Base-by-base conservation (phyloP, 1,140 invertebrate genomes). In the Drosophila tani region DNA sequence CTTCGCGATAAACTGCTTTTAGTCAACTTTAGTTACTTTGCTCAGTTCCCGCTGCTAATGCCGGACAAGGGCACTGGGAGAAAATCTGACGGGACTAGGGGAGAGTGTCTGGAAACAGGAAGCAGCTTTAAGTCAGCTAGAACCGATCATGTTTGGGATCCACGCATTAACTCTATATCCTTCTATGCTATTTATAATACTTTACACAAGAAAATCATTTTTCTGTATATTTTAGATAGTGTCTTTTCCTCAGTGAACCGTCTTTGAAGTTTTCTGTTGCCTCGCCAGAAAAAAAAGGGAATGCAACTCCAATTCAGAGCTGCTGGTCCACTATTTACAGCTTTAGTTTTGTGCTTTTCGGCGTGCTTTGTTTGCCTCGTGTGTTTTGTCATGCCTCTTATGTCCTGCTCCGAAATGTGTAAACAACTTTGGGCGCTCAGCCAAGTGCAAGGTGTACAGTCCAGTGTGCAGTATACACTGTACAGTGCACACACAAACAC, bases 11-110 rank as follows among this genome's bases (percentile, higher is more conserved):
- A 90, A 81, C 85, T 90, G 85, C 85, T 90, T 85, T 88, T 88
- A 90, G 85, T 79, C 85, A 90, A 85, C 85, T 88, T 88, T 88
- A 88, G 78, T 88, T 88, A 90, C 85, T 90, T 88, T 87, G 83
- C 66, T 73, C 75, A 87, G 80, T 55, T 53, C 29, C 58, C 66
- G 68, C 74, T 79, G 69, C 84, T 84, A 78, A 74, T 80, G 83
- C 76, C 68, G 71, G 66, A 69, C 71, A 55, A 38, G 7, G 53
- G 41, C 69, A 59, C 67, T 79, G 38, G 38, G 27, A 47, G 29
- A 55, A 68, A 63, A 55, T 2, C 9, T 14, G 4, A 14, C 1
- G 11, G 5, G 7, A 53, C 32, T 9, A 15, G 38, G 9, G 8
- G 3, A 21, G 32, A 38, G 21, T 6, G 14, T 2, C 14, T 8